Conservation (phyloP, 2,113 vertebrate genomes). For the Heliornis fulica region DNA sequence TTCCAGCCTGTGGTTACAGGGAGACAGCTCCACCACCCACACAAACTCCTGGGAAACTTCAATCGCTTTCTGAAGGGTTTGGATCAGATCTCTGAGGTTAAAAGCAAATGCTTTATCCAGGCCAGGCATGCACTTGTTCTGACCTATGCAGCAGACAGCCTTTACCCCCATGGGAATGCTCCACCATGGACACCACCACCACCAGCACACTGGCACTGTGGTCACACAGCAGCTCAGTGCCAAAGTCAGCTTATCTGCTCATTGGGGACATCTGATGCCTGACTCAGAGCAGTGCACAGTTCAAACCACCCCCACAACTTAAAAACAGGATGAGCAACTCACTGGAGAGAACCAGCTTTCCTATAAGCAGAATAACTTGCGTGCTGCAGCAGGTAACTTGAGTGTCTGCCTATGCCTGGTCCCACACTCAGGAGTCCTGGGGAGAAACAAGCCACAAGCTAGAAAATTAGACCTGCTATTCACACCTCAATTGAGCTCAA, state of each 20-base stretch:
- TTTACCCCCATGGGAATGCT: neutral
- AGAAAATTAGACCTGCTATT: neutral
- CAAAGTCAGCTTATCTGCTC: neutral
- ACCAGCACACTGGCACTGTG: neutral
- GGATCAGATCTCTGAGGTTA: neutral
- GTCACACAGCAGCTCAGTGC: neutral
- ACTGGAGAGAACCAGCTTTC: neutral
- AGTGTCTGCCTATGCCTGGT: neutral
- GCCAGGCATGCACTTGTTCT: neutral
- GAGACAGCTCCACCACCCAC: neutral
- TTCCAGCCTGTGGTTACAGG: neutral
- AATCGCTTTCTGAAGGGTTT: neutral
- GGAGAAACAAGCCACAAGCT: neutral
- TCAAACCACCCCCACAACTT: neutral
- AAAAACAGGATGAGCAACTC: neutral
- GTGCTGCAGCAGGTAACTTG: neutral
- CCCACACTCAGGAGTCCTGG: neutral
- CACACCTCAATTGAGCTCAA: neutral
- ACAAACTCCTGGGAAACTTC: neutral
- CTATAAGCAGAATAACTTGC: neutral
- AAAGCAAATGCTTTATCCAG: neutral
- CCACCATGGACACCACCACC: neutral
- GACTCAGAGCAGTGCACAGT: neutral
- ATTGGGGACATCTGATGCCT: neutral
- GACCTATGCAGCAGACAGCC: neutral